Evolutionary conservation across 2,113 vertebrate genomes (phyloP), one percentile per base, ranked within the genome.

Genomic region (Corythornis madagascariensis): DNA sequence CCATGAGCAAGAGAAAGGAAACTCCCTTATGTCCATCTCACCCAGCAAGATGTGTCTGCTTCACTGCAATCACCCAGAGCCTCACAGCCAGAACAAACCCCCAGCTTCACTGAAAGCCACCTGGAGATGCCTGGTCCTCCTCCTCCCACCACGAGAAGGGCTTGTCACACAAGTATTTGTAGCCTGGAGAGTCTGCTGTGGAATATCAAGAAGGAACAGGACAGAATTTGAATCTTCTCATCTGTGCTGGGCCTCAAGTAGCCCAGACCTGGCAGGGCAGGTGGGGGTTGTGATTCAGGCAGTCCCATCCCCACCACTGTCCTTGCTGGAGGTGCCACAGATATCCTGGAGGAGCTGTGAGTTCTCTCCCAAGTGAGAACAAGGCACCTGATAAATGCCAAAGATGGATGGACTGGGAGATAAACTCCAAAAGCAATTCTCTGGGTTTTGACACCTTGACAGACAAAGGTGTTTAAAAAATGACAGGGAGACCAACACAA

Each of bases 381-480:
- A 60, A 48, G 40, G 61, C 7, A 45, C 70, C 73, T 75, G 77
- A 72, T 57, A 93, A 82, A 63, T 4, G 66, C 77, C 26, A 43
- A 55, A 90, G 83, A 95, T 59, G 83, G 80, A 95, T 65, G 70
- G 73, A 38, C 35, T 28, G 70, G 55, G 28, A 93, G 86, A 95
- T 69, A 90, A 94, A 84, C 83, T 89, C 90, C 81, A 50, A 40
- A 72, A 93, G 80, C 71, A 86, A 86, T 82, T 73, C 70, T 78
- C 86, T 61, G 69, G 40, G 18, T 89, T 89, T 78, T 92, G 93
- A 95, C 92, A 93, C 65, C 64, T 90, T 94, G 96, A 96, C 83
- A 95, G 77, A 45, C 1, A 18, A 92, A 86, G 4, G 24, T 4
- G 4, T 48, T 89, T 72, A 70, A 92, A 79, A 88, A 90, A 63